These are phyloP conservation scores for Odontocolon sp. DNA, from an alignment of 2,888 invertebrate genomes.

Conservation along the genomic window DNA sequence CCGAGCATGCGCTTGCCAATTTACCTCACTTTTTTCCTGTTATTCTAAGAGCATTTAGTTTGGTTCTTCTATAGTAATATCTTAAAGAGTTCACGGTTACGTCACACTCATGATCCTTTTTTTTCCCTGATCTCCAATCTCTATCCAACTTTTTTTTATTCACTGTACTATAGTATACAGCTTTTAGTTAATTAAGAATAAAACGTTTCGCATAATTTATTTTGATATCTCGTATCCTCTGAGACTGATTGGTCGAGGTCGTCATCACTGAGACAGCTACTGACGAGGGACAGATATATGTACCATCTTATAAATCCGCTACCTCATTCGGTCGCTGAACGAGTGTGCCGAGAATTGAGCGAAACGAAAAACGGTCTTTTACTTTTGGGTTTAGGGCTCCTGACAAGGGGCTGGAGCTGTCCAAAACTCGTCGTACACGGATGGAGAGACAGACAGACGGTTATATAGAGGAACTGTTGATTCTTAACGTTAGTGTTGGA, in stretches of 20 bases:
- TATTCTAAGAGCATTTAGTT: not conserved
- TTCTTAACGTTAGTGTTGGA: not conserved
- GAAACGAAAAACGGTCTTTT: conserved; percentile 3
- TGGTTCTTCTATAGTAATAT: too few species aligned
- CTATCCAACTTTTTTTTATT: not conserved
- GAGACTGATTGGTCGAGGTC: conserved; percentile 12
- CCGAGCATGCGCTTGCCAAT: not conserved
- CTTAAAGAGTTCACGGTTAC: not conserved
- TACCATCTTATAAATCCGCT: conserved; percentile 4
- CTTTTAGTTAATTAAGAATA: conserved; percentile 18
- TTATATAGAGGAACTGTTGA: conserved; percentile 1
- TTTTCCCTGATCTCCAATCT: not conserved
- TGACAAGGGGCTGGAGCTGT: too few species aligned
- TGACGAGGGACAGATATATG: conserved; percentile 11
- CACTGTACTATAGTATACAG: not conserved
- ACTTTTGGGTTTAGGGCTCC: not conserved
- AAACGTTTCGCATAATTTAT: conserved; percentile 6
- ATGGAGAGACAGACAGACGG: not conserved
- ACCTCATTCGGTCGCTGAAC: not conserved
- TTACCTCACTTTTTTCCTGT: not conserved
- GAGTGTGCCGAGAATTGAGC: not conserved
- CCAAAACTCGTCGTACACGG: not conserved
- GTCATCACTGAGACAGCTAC: conserved; percentile 7
- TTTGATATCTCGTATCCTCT: not conserved
- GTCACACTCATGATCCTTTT: not conserved